Base-by-base conservation (phyloP, 2,888 invertebrate genomes). In the Mesorhabditis belari region DNA sequence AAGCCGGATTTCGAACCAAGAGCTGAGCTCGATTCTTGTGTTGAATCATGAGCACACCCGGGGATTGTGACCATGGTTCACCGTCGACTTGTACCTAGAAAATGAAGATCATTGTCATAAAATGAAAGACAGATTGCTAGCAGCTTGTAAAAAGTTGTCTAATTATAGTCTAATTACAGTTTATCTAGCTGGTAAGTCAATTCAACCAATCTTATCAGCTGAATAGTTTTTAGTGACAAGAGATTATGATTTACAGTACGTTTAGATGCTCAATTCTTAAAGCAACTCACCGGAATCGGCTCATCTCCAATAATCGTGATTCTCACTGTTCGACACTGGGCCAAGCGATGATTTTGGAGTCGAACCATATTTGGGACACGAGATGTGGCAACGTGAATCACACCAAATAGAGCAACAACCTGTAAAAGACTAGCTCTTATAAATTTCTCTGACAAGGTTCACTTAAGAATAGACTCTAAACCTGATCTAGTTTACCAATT, bases 1-100 rank as follows among this genome's bases (percentile, higher is more conserved):
- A 85, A 5, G 89, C 88, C 74, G 92, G 86, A 81, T 93, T 93
- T 63, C 94, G 86, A 80, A 91, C 91, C 25, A 96, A 85, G 90
- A 96, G 92, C 85, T 94, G 94, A 81, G 94, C 92, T 58, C 94
- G 86, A 84, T 95, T 95, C 84, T 95, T 95, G 83, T 95, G 95
- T 73, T 92, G 88, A 72, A 96, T 94, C 60, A 92, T 86, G 72
- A 96, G 92, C 81, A 92, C 91, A 44, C 95, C 95, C 0, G 96
- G 94, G 0, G 92, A 92, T 82, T 95, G 95, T 49, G 94, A 86
- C 95, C 95, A 95, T 1, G 95, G 94, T 83, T 96, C 96, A 0
- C 95, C 96, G 81, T 96, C 95, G 49, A 94, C 94, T 84, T 91
- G 91, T 53, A 59, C n/a, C 50, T 26, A 12, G 5, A 0, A 54